Conservation (phyloP, 2,113 vertebrate species). For the Tamias sibiricus region DNA sequence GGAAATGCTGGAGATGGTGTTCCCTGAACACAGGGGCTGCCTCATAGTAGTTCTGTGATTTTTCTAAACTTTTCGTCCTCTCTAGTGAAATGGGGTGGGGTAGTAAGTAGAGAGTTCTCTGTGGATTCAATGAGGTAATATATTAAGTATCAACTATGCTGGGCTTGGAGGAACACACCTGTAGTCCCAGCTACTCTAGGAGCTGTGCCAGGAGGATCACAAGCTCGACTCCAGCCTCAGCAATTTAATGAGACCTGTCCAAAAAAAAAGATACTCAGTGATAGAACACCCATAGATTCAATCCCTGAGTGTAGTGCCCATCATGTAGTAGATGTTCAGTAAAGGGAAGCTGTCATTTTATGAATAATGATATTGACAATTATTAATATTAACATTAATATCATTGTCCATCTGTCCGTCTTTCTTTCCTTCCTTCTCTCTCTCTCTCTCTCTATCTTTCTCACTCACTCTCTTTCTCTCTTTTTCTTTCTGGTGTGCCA, state of each 20-base stretch:
- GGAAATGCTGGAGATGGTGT: not conserved
- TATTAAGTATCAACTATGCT: not conserved
- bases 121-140: not conserved
- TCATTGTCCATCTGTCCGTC: too few species aligned
- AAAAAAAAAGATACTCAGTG: too few species aligned
- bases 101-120: not conserved
- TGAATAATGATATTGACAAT: not conserved
- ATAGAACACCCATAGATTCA: too few species aligned
- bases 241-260: too few species aligned
- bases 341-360: not conserved
- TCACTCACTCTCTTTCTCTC: not conserved
- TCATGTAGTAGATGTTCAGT: not conserved
- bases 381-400: not conserved
- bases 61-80: not conserved
- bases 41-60: not conserved
- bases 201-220: too few species aligned
- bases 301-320: not conserved
- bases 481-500: not conserved
- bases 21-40: not conserved
- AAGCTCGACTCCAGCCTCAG: too few species aligned
- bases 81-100: not conserved
- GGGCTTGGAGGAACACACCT: too few species aligned
- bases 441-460: too few species aligned
- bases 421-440: too few species aligned
- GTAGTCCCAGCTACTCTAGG: too few species aligned